These are phyloP conservation scores for Hesperia comma DNA, from an alignment of 2,888 invertebrate species.

Conservation along the genomic window DNA sequence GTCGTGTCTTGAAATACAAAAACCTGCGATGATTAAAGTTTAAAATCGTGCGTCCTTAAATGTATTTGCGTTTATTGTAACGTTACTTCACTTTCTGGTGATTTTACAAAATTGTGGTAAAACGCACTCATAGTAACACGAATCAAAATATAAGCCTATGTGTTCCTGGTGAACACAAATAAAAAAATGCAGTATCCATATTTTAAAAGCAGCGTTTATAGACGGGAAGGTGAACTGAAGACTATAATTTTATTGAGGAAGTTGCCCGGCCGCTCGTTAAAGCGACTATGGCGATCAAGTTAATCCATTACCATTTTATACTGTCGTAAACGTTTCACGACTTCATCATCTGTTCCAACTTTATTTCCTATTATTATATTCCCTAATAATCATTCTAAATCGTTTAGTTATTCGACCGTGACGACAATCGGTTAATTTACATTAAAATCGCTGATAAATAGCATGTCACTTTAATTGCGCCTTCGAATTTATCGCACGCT, in stretches of 20 bases:
- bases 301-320: slow-evolving; percentile 81
- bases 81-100: too few species aligned
- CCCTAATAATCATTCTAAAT: slow-evolving; percentile 46
- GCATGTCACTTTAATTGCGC: slow-evolving; percentile 28
- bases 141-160: too few species aligned
- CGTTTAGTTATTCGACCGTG: slow-evolving; percentile 36
- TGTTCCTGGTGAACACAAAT: too few species aligned
- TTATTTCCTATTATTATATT: slow-evolving; percentile 51
- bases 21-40: too few species aligned
- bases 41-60: too few species aligned
- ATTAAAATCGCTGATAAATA: slow-evolving; percentile 20
- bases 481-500: slow-evolving; percentile 28
- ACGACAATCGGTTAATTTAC: slow-evolving; percentile 31
- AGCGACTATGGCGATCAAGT: slow-evolving; percentile 66
- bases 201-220: slow-evolving; percentile 47
- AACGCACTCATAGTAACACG: too few species aligned
- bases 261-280: slow-evolving; percentile 75
- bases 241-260: slow-evolving; percentile 81
- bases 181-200: slow-evolving; percentile 18
- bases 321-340: slow-evolving; percentile 78
- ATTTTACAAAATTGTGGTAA: too few species aligned
- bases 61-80: too few species aligned
- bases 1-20: not conserved
- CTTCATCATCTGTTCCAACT: slow-evolving; percentile 62
- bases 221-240: slow-evolving; percentile 50